Conservation (phyloP, 2,113 vertebrate species). For the Macaca mulatta region DNA sequence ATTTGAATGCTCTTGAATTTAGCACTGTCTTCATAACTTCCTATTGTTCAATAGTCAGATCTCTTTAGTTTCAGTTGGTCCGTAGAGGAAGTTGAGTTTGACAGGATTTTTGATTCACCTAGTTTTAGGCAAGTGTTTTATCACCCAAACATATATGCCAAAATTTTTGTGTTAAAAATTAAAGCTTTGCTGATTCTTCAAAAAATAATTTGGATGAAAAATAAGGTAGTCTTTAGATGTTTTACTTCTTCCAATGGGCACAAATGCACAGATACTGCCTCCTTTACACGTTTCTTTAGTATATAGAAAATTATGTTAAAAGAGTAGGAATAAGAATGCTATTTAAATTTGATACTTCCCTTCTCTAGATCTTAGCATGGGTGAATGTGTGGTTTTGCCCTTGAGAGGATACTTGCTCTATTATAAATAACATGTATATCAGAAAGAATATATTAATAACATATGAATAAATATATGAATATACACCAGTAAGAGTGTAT, state of each 20-base stretch:
- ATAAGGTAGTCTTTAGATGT: background rate
- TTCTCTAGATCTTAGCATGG: background rate
- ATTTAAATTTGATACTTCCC: background rate
- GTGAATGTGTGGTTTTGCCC: background rate
- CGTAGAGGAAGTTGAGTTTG: background rate
- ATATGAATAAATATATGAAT: background rate
- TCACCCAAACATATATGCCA: background rate
- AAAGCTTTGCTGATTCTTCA: constrained; percentile 11
- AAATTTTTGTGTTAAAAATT: background rate
- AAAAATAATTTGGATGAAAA: background rate
- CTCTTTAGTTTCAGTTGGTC: background rate
- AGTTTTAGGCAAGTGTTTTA: background rate
- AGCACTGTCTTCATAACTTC: no score
- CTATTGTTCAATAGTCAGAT: background rate
- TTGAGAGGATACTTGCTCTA: background rate
- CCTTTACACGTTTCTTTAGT: background rate
- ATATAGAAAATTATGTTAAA: background rate
- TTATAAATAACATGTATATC: background rate
- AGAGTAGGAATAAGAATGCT: background rate
- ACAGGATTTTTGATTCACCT: background rate
- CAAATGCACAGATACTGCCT: background rate
- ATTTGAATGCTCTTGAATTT: background rate
- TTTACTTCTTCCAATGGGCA: background rate
- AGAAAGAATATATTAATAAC: background rate
- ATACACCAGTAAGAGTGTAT: background rate